Conservation (phyloP, 2,113 vertebrate genomes). For the Plestiodon gilberti region DNA sequence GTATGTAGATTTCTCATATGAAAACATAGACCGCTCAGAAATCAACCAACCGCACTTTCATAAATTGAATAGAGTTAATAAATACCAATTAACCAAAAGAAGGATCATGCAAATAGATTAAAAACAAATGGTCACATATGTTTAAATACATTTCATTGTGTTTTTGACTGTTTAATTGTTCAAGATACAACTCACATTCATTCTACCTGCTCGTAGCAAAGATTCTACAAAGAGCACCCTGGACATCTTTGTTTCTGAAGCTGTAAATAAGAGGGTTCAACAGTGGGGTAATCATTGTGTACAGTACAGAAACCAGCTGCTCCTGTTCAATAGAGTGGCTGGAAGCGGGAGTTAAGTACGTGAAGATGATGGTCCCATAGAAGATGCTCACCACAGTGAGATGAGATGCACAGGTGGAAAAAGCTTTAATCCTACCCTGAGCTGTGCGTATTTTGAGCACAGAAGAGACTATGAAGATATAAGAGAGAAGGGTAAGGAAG, state of each 20-base stretch:
- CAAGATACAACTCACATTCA: not conserved
- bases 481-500: constrained; percentile 33
- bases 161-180: not conserved
- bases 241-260: constrained; percentile 32
- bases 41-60: too few species aligned
- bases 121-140: not conserved
- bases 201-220: not conserved
- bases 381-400: not conserved
- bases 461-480: constrained; percentile 14
- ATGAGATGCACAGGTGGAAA: constrained; percentile 38
- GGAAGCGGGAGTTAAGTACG: not conserved
- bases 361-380: not conserved
- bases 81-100: not conserved
- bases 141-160: not conserved
- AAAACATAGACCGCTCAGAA: too few species aligned
- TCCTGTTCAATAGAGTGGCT: not conserved
- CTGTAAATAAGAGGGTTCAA: constrained; percentile 35
- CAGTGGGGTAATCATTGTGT: constrained; percentile 20
- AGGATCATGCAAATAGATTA: not conserved
- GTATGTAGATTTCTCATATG: too few species aligned
- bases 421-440: constrained; percentile 41
- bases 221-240: not conserved
- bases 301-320: constrained; percentile 2
- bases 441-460: constrained; percentile 31
- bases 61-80: too few species aligned